Evolutionary conservation across 2,888 invertebrate genomes (phyloP).

Genomic region (Peribatodes rhomboidaria): DNA sequence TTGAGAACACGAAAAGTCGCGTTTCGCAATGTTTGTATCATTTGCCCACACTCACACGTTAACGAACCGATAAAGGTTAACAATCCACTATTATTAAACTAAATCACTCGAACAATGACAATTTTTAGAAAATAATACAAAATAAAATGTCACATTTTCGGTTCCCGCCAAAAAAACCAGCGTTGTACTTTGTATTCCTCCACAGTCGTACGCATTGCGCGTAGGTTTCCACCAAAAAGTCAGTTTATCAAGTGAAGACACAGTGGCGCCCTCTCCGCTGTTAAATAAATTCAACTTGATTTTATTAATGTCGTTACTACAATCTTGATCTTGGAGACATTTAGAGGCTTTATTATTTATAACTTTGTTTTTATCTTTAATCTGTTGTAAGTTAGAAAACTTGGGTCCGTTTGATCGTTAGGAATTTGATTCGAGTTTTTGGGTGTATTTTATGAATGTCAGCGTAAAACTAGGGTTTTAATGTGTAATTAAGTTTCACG

Average conservation of each 20-base stretch:
- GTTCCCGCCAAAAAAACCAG: no score
- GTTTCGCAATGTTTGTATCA: no score
- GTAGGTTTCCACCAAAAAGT: conserved; percentile 41
- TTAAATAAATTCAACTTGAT: conserved; percentile 76
- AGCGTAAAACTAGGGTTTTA: conserved; percentile 33
- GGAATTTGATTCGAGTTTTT: conserved; percentile 26
- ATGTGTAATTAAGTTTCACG: conserved; percentile 34
- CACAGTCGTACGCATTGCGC: no score
- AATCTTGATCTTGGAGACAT: conserved; percentile 81
- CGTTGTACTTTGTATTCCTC: no score
- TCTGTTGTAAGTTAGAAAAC: conserved; percentile 46
- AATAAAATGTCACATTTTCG: no score
- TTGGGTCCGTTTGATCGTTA: conserved; percentile 20
- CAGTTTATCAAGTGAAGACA: conserved; percentile 72
- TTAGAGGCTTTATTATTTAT: conserved; percentile 84
- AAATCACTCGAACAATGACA: no score
- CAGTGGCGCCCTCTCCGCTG: conserved; percentile 74
- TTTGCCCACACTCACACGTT: no score
- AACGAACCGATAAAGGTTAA: no score
- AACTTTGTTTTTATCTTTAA: conserved; percentile 54
- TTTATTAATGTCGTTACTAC: conserved; percentile 82
- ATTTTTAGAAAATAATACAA: no score
- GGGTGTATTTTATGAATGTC: conserved; percentile 34
- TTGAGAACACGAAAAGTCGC: no score
- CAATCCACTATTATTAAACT: no score